These are phyloP conservation scores for Chauna torquata DNA, from an alignment of 2,113 vertebrate genomes.

Conservation along the genomic window DNA sequence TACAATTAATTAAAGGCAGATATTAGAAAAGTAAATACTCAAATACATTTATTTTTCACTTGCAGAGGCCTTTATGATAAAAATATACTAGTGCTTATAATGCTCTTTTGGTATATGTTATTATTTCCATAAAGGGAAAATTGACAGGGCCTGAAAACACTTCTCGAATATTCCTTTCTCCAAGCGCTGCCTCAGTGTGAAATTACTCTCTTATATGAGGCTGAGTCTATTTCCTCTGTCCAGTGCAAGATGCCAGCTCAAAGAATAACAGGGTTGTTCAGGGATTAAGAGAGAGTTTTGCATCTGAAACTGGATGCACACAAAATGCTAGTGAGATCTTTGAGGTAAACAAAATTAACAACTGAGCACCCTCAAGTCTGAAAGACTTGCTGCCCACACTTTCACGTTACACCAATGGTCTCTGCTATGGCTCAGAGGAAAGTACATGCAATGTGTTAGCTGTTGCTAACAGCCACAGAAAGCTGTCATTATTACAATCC, in stretches of 20 bases:
- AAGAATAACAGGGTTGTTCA: not conserved
- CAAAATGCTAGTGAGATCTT: not conserved
- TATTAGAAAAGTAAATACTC: not conserved
- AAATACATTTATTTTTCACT: not conserved
- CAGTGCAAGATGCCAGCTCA: not conserved
- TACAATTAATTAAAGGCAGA: not conserved
- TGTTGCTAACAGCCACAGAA: not conserved
- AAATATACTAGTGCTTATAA: not conserved
- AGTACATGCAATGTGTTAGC: not conserved
- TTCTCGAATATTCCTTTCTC: not conserved
- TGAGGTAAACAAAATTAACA: not conserved
- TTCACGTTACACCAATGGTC: not conserved
- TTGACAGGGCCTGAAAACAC: not conserved
- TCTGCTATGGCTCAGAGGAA: not conserved
- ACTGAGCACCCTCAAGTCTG: not conserved
- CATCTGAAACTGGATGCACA: not conserved
- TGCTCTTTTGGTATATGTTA: not conserved
- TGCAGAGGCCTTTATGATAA: not conserved
- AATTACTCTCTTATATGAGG: not conserved
- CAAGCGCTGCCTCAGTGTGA: not conserved
- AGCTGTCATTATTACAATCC: not conserved
- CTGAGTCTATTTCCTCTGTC: not conserved
- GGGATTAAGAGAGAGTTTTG: not conserved
- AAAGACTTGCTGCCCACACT: not conserved
- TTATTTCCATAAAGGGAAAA: not conserved